Percentiles rank a stretch among this genome's conserved stretches.
Conservation (phyloP, 2,797 vertebrate genomes). For the Tragopan temminckii region DNA sequence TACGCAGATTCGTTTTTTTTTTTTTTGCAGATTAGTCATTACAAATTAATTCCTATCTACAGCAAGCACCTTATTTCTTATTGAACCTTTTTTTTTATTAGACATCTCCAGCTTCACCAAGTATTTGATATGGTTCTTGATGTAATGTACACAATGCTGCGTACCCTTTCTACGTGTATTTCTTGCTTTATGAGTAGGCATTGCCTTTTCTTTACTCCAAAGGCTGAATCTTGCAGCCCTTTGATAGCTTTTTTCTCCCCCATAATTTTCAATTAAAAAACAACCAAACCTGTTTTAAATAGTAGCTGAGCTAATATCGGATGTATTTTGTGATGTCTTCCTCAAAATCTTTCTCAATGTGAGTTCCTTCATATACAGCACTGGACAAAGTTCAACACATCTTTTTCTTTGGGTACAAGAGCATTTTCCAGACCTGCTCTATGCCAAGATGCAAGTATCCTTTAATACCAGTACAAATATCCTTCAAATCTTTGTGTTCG, state of each 20-base stretch:
- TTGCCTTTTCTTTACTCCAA: background rate
- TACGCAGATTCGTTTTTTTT: no score
- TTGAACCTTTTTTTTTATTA: background rate
- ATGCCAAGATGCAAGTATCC: background rate
- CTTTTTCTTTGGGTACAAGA: background rate
- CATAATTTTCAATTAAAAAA: background rate
- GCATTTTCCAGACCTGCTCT: background rate
- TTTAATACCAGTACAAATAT: background rate
- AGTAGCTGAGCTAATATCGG: background rate
- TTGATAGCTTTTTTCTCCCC: background rate
- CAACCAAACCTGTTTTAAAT: background rate
- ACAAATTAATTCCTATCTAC: background rate
- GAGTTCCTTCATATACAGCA: background rate
- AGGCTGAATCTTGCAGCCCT: background rate
- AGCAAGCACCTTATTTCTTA: background rate
- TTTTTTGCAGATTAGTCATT: background rate
- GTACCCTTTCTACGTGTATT: background rate
- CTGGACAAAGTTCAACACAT: background rate
- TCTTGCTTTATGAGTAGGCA: background rate
- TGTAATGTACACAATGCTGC: background rate
- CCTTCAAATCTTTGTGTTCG: background rate
- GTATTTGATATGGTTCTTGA: background rate
- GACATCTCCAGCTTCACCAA: background rate
- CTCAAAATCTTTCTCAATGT: background rate
- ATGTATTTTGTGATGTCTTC: background rate